These are phyloP conservation scores for Phalacrocorax brasilianus DNA, from an alignment of 2,113 vertebrate species.

Conservation along the genomic window DNA sequence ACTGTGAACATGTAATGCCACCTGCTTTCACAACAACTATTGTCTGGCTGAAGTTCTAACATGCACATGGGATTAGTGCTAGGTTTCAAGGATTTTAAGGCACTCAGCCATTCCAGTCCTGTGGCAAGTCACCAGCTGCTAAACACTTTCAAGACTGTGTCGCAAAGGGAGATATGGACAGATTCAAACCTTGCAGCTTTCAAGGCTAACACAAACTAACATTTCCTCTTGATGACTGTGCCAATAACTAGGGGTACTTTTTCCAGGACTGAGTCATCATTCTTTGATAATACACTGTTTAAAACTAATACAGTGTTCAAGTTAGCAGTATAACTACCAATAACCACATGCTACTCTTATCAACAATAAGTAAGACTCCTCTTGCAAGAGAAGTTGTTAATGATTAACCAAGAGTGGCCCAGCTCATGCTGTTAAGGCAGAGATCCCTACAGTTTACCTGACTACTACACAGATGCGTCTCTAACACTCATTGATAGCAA, in stretches of 20 bases:
- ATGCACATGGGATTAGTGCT: background rate
- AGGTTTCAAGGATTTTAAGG: background rate
- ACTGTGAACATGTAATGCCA: background rate
- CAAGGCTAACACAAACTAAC: background rate
- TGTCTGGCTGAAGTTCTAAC: background rate
- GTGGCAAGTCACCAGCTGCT: background rate
- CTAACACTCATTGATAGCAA: background rate
- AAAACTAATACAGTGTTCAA: background rate
- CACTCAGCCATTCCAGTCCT: background rate
- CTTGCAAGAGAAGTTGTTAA: background rate
- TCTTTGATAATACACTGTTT: background rate
- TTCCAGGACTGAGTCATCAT: background rate
- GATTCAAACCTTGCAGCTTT: background rate
- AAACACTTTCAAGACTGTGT: background rate
- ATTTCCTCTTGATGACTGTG: background rate
- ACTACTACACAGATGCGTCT: background rate
- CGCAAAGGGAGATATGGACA: background rate
- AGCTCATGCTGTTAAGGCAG: background rate
- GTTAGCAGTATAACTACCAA: background rate
- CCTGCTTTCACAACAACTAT: background rate
- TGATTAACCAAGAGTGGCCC: background rate
- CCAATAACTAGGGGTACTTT: background rate
- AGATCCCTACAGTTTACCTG: background rate
- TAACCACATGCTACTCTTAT: background rate
- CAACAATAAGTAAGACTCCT: background rate